Base-by-base conservation (phyloP, 2,113 vertebrate genomes). In the Tetrax tetrax region DNA sequence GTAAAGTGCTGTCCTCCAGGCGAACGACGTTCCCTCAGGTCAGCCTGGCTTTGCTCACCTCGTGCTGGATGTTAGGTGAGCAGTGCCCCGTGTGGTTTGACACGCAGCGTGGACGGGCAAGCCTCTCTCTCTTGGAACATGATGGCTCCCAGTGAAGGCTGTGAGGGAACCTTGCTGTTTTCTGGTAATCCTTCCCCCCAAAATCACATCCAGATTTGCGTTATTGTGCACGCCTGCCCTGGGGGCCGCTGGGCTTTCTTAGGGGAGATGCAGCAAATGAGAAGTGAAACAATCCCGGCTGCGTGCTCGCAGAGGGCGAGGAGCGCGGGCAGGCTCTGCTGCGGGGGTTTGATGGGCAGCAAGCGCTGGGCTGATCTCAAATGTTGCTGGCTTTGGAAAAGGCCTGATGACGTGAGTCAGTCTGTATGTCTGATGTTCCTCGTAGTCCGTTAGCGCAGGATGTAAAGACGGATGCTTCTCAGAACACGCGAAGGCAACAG, bases 311-410 rank as follows among this genome's bases (percentile, higher is more conserved):
- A 38, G 48, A 20, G 56, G 78, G 33, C 5, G 8, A 93, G 92
- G 68, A 96, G 90, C 68, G 18, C 53, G 11, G 87, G 86, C 61
- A 59, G 60, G 65, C 63, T 65, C 78, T n/a, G 56, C 92, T 38
- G 27, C 85, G 27, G 64, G 83, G 51, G 64, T 87, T 96, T 96
- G 97, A 97, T 93, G 95, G 97, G 97, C 95, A 94, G 90, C 87
- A 6, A 35, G 57, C 10, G 57, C 92, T 94, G 96, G 97, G 97
- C 96, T 96, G 87, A 84, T 87, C 79, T 93, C 66, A 97, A 95
- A 96, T 86, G 92, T 90, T 97, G 90, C 97, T 93, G 89, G 37
- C 84, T 66, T 85, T 14, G 80, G 78, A 95, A 95, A 96, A 97
- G 82, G 91, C 71, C 0, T 94, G 96, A 98, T 98, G 95, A 96